Conservation (phyloP, 2,797 vertebrate genomes). For the Hyperoplus immaculatus region DNA sequence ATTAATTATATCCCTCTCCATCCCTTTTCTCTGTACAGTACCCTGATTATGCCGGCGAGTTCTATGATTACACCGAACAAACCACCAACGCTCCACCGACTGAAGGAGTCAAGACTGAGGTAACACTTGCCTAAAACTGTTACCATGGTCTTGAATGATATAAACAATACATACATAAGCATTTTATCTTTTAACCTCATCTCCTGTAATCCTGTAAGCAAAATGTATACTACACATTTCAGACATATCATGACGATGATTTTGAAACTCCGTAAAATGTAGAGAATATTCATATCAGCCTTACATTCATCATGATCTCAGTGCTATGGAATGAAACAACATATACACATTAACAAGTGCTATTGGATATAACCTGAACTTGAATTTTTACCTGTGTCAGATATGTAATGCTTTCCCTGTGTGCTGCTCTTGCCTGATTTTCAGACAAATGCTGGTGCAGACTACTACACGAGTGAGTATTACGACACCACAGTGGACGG, state of each 20-base stretch:
- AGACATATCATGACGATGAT: neutral
- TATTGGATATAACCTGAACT: neutral
- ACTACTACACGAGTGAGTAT: conserved; percentile 87
- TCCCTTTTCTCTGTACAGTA: conserved; percentile 89
- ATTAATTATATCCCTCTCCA: conserved; percentile 55
- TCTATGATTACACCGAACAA: conserved; percentile 94
- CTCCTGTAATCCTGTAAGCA: neutral
- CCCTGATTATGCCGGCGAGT: conserved; percentile 88
- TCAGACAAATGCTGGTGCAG: conserved; percentile 84
- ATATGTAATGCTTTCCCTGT: neutral
- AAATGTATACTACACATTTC: neutral
- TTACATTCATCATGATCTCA: neutral
- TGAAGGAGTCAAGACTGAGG: conserved; percentile 89
- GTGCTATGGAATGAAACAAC: neutral
- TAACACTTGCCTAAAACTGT: conserved; percentile 79
- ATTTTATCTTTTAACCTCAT: neutral
- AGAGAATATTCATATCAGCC: neutral
- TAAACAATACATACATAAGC: conserved; percentile 8
- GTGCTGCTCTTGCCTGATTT: conserved; percentile 24
- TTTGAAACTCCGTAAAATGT: neutral
- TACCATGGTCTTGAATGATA: conserved; percentile 15
- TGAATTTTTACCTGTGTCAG: neutral
- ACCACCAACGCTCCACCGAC: conserved; percentile 88
- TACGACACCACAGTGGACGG: conserved; percentile 88
- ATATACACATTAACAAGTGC: neutral